Conservation (phyloP, 2,888 invertebrate genomes). For the Andrena fulva region DNA sequence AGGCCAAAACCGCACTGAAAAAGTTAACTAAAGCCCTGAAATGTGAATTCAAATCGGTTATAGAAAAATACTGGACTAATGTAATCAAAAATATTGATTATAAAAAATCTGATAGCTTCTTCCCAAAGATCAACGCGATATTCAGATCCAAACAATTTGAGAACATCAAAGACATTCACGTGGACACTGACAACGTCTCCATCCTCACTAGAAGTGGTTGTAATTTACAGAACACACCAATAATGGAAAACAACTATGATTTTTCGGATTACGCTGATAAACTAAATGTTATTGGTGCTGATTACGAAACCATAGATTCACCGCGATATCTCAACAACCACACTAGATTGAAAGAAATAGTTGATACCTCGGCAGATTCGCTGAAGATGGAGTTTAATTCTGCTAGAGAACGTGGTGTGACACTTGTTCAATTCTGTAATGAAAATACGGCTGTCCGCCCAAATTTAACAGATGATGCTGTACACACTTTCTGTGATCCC, state of each 20-base stretch:
- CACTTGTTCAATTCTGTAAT: neutral
- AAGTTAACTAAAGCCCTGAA: neutral
- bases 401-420: accelerated
- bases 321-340: neutral
- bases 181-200: neutral
- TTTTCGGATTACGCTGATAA: neutral
- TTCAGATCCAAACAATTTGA: neutral
- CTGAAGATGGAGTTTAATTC: neutral
- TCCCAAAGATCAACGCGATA: neutral
- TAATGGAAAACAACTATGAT: neutral
- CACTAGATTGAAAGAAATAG: neutral
- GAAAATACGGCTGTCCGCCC: neutral
- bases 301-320: neutral
- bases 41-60: neutral
- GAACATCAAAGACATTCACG: neutral
- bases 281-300: slow-evolving; percentile 2
- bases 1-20: neutral
- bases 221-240: neutral
- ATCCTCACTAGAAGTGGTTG: neutral
- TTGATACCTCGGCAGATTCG: neutral
- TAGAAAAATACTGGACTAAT: slow-evolving; percentile 1
- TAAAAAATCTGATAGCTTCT: neutral
- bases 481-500: neutral
- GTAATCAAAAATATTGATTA: neutral
- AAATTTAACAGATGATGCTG: neutral